Evolutionary conservation across 2,113 vertebrate species (phyloP).

Genomic region (Brachirus orientalis): DNA sequence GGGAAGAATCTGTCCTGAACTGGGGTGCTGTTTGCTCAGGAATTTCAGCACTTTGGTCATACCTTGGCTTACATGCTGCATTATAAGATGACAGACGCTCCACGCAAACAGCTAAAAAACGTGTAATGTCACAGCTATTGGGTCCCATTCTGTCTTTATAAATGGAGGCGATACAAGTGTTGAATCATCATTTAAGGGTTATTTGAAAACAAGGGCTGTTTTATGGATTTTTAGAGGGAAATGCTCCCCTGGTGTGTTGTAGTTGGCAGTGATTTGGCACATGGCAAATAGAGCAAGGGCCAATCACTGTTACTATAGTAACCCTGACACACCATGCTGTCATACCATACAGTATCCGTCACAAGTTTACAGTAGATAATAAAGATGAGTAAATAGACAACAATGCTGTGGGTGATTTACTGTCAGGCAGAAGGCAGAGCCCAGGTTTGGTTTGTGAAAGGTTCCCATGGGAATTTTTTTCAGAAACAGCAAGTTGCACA

Average conservation of each 20-base stretch:
- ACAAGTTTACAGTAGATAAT: slow-evolving; percentile 34
- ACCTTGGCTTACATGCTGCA: slow-evolving; percentile 9
- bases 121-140: neutral
- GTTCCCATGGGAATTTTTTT: neutral
- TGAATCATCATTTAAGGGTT: slow-evolving; percentile 43
- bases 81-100: slow-evolving; percentile 1
- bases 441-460: too few species aligned
- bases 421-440: neutral
- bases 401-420: neutral
- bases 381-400: slow-evolving; percentile 26
- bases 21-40: slow-evolving; percentile 4
- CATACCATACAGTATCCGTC: slow-evolving; percentile 29
- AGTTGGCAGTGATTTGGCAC: slow-evolving; percentile 47
- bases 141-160: neutral
- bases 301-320: slow-evolving; percentile 64
- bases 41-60: slow-evolving; percentile 18
- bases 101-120: neutral
- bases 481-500: too few species aligned
- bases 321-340: slow-evolving; percentile 44
- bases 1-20: slow-evolving; percentile 8
- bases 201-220: slow-evolving; percentile 27
- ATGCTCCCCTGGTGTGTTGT: slow-evolving; percentile 33
- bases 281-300: slow-evolving; percentile 21
- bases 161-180: slow-evolving; percentile 15
- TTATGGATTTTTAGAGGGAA: slow-evolving; percentile 25